Evolutionary conservation across 2,113 vertebrate species (phyloP).

Genomic region (Ceuthmochares aereus): DNA sequence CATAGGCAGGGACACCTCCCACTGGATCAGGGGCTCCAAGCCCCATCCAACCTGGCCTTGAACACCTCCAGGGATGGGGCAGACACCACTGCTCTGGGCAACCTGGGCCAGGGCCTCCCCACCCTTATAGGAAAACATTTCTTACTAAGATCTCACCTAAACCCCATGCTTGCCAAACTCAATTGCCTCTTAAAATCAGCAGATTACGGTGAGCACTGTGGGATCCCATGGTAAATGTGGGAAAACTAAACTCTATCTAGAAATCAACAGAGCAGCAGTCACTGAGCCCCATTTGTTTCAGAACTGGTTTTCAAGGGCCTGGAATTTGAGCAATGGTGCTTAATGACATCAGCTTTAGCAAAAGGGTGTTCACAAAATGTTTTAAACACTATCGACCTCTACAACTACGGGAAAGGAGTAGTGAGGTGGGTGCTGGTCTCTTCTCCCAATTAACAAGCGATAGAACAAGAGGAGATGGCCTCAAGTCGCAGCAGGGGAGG

Average conservation of each 20-base stretch:
- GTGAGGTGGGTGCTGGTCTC: no score
- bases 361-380: fast-evolving
- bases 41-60: no score
- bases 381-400: background rate
- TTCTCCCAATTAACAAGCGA: no score
- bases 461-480: no score
- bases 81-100: no score
- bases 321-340: background rate
- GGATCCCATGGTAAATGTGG: fast-evolving
- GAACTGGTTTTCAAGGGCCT: background rate
- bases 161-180: background rate
- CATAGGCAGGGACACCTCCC: no score
- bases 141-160: background rate
- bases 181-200: background rate
- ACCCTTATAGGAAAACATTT: no score
- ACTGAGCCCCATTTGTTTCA: background rate
- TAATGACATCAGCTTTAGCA: background rate
- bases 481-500: no score
- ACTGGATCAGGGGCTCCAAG: no score
- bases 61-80: no score
- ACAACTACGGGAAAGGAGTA: no score
- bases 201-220: background rate
- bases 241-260: background rate
- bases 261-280: background rate
- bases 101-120: no score